Percentiles rank a stretch among this genome's conserved stretches.
These are phyloP conservation scores for Cosmia trapezina DNA, from an alignment of 2,888 invertebrate genomes.

Conservation along the genomic window DNA sequence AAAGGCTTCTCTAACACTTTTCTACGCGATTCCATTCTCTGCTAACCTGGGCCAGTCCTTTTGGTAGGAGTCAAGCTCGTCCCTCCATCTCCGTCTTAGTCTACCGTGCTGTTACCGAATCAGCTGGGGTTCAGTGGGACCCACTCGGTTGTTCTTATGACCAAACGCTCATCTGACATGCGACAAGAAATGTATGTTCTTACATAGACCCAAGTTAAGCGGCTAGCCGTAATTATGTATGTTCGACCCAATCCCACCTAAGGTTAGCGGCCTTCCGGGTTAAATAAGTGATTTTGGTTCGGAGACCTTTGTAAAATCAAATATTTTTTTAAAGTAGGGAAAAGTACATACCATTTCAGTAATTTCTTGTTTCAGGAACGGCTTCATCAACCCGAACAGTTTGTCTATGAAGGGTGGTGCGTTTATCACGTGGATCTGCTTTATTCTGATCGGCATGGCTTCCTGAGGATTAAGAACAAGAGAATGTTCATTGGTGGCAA, in stretches of 20 bases:
- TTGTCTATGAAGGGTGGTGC: constrained; percentile 92
- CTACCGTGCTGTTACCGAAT: too few species aligned
- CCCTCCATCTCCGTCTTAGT: too few species aligned
- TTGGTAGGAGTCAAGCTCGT: too few species aligned
- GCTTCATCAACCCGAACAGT: constrained; percentile 91
- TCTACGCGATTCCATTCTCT: neutral
- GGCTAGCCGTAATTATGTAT: neutral
- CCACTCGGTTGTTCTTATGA: too few species aligned
- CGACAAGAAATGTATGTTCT: neutral
- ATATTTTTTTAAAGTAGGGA: neutral
- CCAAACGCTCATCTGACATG: neutral
- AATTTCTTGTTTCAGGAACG: constrained; percentile 92
- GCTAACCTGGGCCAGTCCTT: neutral
- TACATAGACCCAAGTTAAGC: neutral
- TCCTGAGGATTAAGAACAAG: constrained; percentile 85
- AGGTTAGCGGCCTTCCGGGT: neutral
- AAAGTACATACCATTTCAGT: constrained; percentile 90
- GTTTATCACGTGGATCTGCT: constrained; percentile 92
- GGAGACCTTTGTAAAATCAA: neutral
- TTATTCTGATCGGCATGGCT: constrained; percentile 92
- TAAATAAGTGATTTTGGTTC: too few species aligned
- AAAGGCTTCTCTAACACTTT: neutral
- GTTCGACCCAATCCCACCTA: neutral
- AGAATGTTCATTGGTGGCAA: neutral
- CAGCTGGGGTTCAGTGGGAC: neutral